Evolutionary conservation across 2,797 vertebrate genomes (phyloP).

Genomic region (Gymnoscopelus braueri): DNA sequence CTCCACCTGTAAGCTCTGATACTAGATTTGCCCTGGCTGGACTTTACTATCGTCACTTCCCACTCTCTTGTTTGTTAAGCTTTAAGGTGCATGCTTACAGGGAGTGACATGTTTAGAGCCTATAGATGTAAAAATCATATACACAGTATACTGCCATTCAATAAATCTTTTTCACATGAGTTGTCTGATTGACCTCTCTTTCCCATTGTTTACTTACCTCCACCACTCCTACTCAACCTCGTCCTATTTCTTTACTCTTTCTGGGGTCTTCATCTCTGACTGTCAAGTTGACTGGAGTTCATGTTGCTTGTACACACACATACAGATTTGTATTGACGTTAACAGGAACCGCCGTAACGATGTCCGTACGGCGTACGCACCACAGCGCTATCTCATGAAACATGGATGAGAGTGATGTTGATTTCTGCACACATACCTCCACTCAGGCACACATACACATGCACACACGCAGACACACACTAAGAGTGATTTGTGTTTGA

Average conservation of each 20-base stretch:
- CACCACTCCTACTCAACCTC: not conserved
- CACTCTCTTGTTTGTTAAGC: too few relatives aligned
- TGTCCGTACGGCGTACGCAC: conserved; percentile 24
- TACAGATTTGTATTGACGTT: conserved; percentile 33
- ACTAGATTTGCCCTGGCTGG: too few relatives aligned
- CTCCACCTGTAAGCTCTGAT: too few relatives aligned
- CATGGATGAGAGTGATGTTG: conserved; percentile 39
- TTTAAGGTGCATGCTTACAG: too few relatives aligned
- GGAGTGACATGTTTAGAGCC: too few relatives aligned
- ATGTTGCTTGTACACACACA: not conserved
- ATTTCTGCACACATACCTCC: conserved; percentile 16
- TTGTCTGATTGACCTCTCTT: too few relatives aligned
- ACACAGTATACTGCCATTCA: not conserved
- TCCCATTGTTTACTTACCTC: not conserved
- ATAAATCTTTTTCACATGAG: too few relatives aligned
- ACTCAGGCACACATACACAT: not conserved
- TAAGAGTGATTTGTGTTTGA: conserved; percentile 23
- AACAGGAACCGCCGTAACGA: conserved; percentile 17
- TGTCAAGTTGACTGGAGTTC: not conserved
- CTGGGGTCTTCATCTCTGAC: conserved; percentile 6
- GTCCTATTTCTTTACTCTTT: conserved; percentile 13
- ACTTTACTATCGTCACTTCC: too few relatives aligned
- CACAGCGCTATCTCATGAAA: conserved; percentile 42
- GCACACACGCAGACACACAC: conserved; percentile 10
- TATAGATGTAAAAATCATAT: not conserved